Base-by-base conservation (phyloP, 2,888 invertebrate species). In the Ophraella communa region DNA sequence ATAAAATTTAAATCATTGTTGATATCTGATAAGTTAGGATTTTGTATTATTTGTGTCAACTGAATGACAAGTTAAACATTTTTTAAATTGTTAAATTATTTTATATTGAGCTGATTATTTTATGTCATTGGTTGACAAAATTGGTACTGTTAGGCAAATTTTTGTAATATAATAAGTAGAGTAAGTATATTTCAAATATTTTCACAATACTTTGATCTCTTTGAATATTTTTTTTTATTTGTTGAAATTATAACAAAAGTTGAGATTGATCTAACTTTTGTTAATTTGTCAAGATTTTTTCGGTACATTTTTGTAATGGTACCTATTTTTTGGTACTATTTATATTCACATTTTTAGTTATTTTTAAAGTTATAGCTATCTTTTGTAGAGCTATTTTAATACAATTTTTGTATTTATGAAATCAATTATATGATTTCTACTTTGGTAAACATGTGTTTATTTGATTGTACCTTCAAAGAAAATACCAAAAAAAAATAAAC, bases 201-300 rank as follows among this genome's bases (percentile, higher is more conserved):
- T 53, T 58, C 39, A 39, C 24, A 58, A 58, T 39, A 58, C 44
- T 44, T 30, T 49, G 49, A 58, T 58, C 49, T 58, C 49, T 39
- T 24, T 39, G 33, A 35, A 47, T 35, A n/a, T 33, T 39, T 17
- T 14, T 17, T 5, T 39, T 17, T 17, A 24, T 49, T 14, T 21
- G 10, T 21, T 3, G 11, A 21, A 21, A 49, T 18, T 17, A 1
- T 8, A 27, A 18, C 27, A 30, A 55, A 55, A 44, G 56, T 27
- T 17, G 56, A 17, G 39, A 23, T 55, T 14, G 10, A 30, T 20
- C 27, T 54, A 39, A 42, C n/a, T 55, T 42, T 39, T 27, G 18
- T 33, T 33, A 27, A 30, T 21, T 23, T 24, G 14, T 49, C n/a
- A n/a, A n/a, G n/a, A 49, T 49, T 49, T 1, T 4, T 18, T 33